These are phyloP conservation scores for Reinhardtius hippoglossoides DNA, from an alignment of 2,113 vertebrate genomes.

Conservation along the genomic window DNA sequence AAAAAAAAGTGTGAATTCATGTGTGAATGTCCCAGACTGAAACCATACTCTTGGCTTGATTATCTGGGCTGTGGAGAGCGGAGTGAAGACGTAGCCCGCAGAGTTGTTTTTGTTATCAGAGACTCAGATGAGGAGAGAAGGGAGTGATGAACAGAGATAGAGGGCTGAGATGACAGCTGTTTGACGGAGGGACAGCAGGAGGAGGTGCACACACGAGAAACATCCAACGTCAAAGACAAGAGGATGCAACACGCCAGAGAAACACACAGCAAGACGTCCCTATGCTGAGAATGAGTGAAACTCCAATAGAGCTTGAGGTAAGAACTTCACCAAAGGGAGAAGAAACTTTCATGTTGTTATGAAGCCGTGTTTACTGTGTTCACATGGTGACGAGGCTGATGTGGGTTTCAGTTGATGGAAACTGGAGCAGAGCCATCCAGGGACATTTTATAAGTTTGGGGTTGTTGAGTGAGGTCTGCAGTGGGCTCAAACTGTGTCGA, in stretches of 20 bases:
- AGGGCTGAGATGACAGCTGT: constrained; percentile 66
- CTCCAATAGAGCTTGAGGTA: constrained; percentile 73
- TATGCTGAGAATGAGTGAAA: constrained; percentile 72
- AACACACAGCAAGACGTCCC: constrained; percentile 29
- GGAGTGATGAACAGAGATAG: constrained; percentile 78
- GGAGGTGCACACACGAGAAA: constrained; percentile 38
- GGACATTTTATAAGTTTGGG: neutral
- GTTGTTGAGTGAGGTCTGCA: neutral
- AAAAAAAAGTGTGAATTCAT: neutral
- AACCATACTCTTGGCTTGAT: constrained; percentile 8
- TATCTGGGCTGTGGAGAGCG: constrained; percentile 23
- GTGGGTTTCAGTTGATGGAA: constrained; percentile 16
- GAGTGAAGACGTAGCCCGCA: constrained; percentile 25
- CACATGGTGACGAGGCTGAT: neutral
- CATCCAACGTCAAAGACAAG: constrained; percentile 18
- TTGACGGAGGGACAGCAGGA: constrained; percentile 55
- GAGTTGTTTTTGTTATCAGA: constrained; percentile 75
- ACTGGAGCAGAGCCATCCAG: constrained; percentile 11
- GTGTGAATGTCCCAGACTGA: neutral
- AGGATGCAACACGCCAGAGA: constrained; percentile 38
- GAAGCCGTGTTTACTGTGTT: constrained; percentile 19
- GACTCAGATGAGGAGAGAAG: constrained; percentile 67
- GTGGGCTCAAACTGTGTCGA: neutral
- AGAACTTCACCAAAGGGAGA: constrained; percentile 14
- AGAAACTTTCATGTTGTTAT: neutral